Evolutionary conservation across 2,888 invertebrate genomes (phyloP), one percentile per base, ranked within the genome.

Genomic region (Hypena proboscidalis): DNA sequence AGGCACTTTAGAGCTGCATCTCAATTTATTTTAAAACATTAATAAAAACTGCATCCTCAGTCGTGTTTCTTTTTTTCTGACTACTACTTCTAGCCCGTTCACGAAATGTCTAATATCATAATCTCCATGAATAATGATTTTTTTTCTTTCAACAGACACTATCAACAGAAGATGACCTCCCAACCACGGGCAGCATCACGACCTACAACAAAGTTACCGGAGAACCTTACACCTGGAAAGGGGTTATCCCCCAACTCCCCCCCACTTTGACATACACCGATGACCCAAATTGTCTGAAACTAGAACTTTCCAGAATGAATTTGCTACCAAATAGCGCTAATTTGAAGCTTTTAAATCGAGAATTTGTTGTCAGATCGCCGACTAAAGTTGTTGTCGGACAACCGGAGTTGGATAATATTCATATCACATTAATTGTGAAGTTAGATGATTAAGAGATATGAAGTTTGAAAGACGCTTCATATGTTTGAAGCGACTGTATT

Each of bases 141-240:
- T 11, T 8, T 27, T 25, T 21, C 7, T 4, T 15, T 10, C 27
- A 23, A 13, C 80, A 88, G 88, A 66, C 66, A 0, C 37, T 85
- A 19, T 67, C 79, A 15, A 37, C 70, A 2, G 74, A 77, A 2
- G 34, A 42, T 0, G 56, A 57, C 2, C 48, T 42, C 1, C 49
- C 57, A 0, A 72, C 67, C 45, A 51, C 54, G 0, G 80, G 73
- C 8, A 67, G 74, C 0, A 70, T 89, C n/a, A 87, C 85, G 0
- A 55, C 80, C 0, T 88, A 80, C 71, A 87, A 89, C 62, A 82
- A 77, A 44, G 58, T 78, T 0, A 75, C 85, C 0, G 85, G 84
- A 0, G 80, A 87, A 21, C 87, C 88, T 0, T 74, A 68, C 44
- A 44, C 53, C 0, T 87, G 84, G 86, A 53, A 69, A 0, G 85